Evolutionary conservation across 2,113 vertebrate genomes (phyloP).

Genomic region (Ptilonorhynchus violaceus): DNA sequence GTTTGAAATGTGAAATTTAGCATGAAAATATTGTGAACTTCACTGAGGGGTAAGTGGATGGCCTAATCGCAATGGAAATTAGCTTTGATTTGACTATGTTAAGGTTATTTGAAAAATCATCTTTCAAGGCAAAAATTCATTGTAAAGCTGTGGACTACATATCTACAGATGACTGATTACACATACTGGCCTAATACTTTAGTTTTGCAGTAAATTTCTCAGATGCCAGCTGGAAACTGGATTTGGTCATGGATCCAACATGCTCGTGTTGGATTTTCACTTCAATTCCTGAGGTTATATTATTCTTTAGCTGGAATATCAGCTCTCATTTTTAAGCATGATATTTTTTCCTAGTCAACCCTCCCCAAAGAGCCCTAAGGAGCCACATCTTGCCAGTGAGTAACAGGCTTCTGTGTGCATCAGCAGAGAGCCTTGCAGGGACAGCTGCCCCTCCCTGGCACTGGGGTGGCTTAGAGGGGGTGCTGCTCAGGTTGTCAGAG

Average conservation of each 20-base stretch:
- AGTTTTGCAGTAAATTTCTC: background rate
- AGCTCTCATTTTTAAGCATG: background rate
- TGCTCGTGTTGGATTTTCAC: background rate
- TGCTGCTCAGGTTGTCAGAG: fast-evolving
- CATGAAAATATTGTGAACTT: background rate
- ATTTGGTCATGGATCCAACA: background rate
- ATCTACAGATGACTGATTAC: background rate
- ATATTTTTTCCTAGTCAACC: background rate
- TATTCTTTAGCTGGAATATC: background rate
- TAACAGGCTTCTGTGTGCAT: background rate
- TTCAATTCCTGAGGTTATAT: background rate
- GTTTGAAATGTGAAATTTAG: slow-evolving; percentile 11
- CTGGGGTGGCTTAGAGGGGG: fast-evolving
- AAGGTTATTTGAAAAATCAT: background rate
- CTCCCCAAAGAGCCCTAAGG: fast-evolving
- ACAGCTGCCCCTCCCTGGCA: background rate
- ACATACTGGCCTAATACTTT: background rate
- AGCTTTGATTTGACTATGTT: background rate
- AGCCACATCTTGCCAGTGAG: background rate
- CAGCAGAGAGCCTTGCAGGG: background rate
- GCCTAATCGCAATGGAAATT: background rate
- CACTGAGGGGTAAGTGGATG: background rate
- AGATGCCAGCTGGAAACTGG: background rate
- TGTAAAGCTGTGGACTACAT: background rate
- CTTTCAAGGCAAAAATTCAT: background rate